These are phyloP conservation scores for Tiaroga cobitis DNA, from an alignment of 2,797 vertebrate species.

Conservation along the genomic window DNA sequence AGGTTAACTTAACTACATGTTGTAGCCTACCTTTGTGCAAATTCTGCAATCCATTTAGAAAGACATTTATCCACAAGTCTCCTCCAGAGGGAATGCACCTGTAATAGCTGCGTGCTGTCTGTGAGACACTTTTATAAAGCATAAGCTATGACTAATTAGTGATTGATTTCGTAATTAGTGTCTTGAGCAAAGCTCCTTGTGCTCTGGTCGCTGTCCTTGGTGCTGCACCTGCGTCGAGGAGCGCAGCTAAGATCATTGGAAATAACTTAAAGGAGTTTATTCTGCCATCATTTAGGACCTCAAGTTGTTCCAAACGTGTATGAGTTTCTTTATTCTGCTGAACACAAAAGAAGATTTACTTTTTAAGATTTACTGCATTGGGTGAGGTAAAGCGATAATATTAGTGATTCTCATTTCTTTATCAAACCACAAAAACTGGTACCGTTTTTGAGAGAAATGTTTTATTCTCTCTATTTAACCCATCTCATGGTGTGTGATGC, in stretches of 20 bases:
- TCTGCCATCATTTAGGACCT: background rate
- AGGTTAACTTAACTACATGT: background rate
- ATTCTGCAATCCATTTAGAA: background rate
- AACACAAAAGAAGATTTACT: too few species aligned
- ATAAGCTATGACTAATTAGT: background rate
- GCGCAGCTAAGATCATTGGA: background rate
- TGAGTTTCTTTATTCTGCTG: background rate
- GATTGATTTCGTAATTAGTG: background rate
- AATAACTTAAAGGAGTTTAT: background rate
- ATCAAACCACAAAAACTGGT: too few species aligned
- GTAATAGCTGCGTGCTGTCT: background rate
- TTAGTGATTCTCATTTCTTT: too few species aligned
- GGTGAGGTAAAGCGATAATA: too few species aligned
- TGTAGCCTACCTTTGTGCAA: too few species aligned
- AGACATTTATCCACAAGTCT: background rate
- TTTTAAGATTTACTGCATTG: too few species aligned
- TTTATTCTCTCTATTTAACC: too few species aligned
- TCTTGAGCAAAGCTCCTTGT: background rate
- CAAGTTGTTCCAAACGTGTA: background rate
- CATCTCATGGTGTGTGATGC: too few species aligned
- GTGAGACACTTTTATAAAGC: background rate
- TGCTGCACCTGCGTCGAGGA: constrained; percentile 65
- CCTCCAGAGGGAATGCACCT: background rate
- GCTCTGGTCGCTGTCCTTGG: constrained; percentile 76
- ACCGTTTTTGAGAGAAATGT: too few species aligned